phyloP scores from a whole-genome alignment of 2,113 vertebrate species.

The Epinephelus lanceolatus region DNA sequence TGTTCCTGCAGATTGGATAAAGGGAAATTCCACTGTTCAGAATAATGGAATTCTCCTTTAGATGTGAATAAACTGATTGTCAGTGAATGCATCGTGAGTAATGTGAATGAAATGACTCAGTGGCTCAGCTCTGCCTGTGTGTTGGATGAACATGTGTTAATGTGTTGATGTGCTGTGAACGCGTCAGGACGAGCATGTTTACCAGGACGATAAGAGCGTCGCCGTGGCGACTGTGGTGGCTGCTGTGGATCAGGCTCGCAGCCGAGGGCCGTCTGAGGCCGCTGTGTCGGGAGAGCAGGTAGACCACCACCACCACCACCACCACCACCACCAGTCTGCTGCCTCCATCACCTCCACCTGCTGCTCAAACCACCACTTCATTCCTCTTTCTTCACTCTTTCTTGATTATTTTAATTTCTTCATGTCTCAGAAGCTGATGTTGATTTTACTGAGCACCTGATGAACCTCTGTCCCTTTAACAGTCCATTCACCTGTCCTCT shows the following conservation, averaged over 20 bases:
- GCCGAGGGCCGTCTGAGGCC: constrained; percentile 79
- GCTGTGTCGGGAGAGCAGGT: constrained; percentile 38
- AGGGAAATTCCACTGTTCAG: too few relatives aligned
- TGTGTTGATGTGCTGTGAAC: constrained; percentile 21
- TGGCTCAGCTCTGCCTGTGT: neutral
- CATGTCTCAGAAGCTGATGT: neutral
- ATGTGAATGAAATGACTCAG: too few relatives aligned
- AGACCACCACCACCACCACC: constrained; percentile 2
- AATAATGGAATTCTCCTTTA: too few relatives aligned
- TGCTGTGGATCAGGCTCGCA: constrained; percentile 92
- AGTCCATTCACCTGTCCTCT: neutral
- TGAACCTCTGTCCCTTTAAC: neutral
- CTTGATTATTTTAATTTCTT: neutral
- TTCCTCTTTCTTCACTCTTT: neutral
- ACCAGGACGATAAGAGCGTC: constrained; percentile 84
- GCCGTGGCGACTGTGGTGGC: constrained; percentile 91
- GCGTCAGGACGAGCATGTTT: constrained; percentile 81
- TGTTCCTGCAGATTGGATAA: too few relatives aligned
- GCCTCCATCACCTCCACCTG: constrained; percentile 7
- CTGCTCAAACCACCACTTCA: neutral
- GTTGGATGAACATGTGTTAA: neutral
- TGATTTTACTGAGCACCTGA: neutral
- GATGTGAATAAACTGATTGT: too few relatives aligned
- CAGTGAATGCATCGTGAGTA: too few relatives aligned
- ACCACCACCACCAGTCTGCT: neutral